Evolutionary conservation across 1,140 invertebrate genomes (phyloP).

Genomic region (Saccostrea cuccullata): DNA sequence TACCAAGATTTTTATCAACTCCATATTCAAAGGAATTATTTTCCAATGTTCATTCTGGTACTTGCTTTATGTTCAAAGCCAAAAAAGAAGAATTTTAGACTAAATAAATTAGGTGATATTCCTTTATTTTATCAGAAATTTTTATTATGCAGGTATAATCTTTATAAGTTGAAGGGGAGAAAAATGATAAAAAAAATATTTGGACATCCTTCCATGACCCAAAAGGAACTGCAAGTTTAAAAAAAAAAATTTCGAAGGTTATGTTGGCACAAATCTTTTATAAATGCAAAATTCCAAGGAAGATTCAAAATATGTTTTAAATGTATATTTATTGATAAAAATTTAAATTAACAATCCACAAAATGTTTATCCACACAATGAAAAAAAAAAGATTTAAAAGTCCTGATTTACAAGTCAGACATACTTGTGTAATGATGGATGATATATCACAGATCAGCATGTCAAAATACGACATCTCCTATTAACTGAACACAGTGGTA

Average conservation of each 20-base stretch:
- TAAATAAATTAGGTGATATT: no score
- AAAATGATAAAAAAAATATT: no score
- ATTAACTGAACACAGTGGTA: neutral
- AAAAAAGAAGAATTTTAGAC: no score
- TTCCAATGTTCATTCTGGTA: neutral
- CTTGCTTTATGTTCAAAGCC: no score
- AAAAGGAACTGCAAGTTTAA: no score
- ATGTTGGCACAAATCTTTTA: neutral
- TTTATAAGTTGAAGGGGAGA: no score
- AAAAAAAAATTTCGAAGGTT: no score
- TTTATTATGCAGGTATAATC: no score
- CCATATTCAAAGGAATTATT: neutral
- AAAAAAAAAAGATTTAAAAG: slow-evolving; percentile 5
- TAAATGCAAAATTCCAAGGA: neutral
- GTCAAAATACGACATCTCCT: neutral
- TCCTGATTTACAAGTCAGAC: neutral
- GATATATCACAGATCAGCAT: slow-evolving; percentile 11
- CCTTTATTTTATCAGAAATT: no score
- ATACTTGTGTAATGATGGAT: neutral
- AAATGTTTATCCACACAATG: neutral
- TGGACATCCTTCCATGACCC: no score
- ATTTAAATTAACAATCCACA: neutral
- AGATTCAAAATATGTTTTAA: neutral
- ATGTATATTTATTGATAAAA: slow-evolving; percentile 2
- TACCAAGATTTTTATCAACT: neutral